A percentile compares a stretch with the other conserved stretches of the same genome.
These are phyloP conservation scores for Galleria mellonella DNA, from an alignment of 1,140 invertebrate genomes.

Conservation along the genomic window DNA sequence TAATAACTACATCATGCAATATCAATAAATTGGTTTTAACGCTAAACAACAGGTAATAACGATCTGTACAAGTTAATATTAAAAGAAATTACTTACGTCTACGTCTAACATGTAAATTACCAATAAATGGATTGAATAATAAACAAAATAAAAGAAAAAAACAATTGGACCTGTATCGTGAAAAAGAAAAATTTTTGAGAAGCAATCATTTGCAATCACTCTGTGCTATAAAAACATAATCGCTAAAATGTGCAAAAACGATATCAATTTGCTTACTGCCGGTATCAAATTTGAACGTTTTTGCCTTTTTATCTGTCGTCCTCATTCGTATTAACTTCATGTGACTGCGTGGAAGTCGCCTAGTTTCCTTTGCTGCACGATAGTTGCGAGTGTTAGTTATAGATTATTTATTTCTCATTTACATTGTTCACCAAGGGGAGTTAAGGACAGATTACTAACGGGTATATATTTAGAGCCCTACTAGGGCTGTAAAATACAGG, in stretches of 20 bases:
- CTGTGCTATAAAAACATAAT: slow-evolving; percentile 38
- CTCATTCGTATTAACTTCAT: slow-evolving; percentile 75
- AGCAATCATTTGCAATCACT: slow-evolving; percentile 39
- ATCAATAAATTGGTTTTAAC: too few species aligned
- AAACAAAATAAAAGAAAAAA: slow-evolving; percentile 2
- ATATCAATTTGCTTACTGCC: slow-evolving; percentile 63
- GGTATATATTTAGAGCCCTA: too few species aligned
- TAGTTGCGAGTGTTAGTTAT: slow-evolving; percentile 16
- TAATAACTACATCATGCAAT: too few species aligned
- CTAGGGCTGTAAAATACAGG: too few species aligned
- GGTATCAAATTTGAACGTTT: slow-evolving; percentile 77
- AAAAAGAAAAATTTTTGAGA: slow-evolving; percentile 13
- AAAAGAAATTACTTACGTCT: too few species aligned
- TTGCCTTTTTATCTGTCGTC: slow-evolving; percentile 71
- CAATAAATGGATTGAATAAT: background rate
- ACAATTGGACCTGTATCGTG: slow-evolving; percentile 10
- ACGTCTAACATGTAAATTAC: too few species aligned
- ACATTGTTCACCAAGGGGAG: background rate
- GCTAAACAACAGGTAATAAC: too few species aligned
- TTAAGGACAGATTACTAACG: background rate
- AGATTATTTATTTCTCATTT: background rate
- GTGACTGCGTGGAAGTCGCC: slow-evolving; percentile 60
- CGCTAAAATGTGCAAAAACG: slow-evolving; percentile 37
- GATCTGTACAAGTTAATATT: too few species aligned
- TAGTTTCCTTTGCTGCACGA: slow-evolving; percentile 54